Evolutionary conservation across 2,113 vertebrate species (phyloP).

Genomic region (Pituophis catenifer): DNA sequence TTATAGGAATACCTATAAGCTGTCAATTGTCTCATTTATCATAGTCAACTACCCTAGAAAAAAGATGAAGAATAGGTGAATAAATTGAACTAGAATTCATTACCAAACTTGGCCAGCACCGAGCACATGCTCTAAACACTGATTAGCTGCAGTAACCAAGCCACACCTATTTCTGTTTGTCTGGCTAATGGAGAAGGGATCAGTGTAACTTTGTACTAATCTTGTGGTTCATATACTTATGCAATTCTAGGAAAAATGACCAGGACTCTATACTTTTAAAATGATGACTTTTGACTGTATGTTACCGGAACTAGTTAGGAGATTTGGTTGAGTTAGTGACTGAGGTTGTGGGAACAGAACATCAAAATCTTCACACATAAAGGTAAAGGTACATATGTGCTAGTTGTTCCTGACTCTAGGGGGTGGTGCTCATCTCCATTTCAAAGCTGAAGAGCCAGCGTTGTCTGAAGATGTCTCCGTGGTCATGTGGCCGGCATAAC

Average conservation of each 20-base stretch:
- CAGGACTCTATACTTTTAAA: background rate
- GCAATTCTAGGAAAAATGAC: background rate
- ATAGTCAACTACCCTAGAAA: background rate
- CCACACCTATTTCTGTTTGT: background rate
- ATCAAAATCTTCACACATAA: background rate
- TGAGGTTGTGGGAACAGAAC: background rate
- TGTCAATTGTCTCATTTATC: background rate
- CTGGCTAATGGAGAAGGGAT: background rate
- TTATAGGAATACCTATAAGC: background rate
- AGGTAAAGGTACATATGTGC: too few species aligned
- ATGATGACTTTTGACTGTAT: background rate
- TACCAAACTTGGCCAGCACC: background rate
- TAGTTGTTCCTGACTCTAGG: too few species aligned
- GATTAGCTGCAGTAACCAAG: background rate
- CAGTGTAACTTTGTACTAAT: background rate
- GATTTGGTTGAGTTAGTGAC: background rate
- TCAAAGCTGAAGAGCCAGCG: too few species aligned
- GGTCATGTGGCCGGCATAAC: too few species aligned
- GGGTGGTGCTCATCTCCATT: too few species aligned
- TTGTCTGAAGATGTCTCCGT: too few species aligned
- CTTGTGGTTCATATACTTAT: background rate
- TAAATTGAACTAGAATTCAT: background rate
- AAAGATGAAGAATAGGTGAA: background rate
- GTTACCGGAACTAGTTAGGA: background rate
- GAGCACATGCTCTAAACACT: background rate